Base-by-base conservation (phyloP, 2,113 vertebrate species). In the Pseudopipra pipra region DNA sequence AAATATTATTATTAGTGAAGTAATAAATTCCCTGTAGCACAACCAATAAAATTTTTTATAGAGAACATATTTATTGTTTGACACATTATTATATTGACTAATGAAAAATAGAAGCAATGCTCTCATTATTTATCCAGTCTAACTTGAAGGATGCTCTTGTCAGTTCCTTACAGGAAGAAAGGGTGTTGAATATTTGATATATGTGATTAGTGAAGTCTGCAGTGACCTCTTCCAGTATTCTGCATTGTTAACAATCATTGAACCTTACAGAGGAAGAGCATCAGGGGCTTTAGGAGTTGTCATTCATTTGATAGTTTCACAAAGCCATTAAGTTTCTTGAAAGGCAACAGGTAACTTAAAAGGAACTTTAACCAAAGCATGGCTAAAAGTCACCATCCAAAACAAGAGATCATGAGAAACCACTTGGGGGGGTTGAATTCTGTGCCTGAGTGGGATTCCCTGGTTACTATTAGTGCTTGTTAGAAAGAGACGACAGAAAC, bases 111-210 rank as follows among this genome's bases (percentile, higher is more conserved):
- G 65, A 83, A 90, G 54, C 14, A 76, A 85, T 68, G 15, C 22
- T 35, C 46, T 95, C 58, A 65, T 89, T 93, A 95, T 85, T 92
- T 91, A 82, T 66, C 83, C 37, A 83, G 55, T 71, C 55, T 62
- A 83, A 88, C 46, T 66, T 56, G n/a, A 94, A 65, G 67, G 43
- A 78, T 18, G 2, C 11, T 86, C 46, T 21, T 46, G 33, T 21
- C 52, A 84, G 28, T 56, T 92, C 47, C 68, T 90, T 86, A 63
- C 83, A 87, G 73, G 76, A 94, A 89, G 81, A 79, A 75, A 89
- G 70, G 47, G 84, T 82, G 61, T 33, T 82, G 80, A 84, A 79
- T 92, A 87, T 85, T 84, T 97, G 63, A 94, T 90, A 72, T 39
- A 70, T 66, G 43, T 47, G 62, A 94, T 65, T 33, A 92, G 35